Evolutionary conservation across 2,113 vertebrate species (phyloP).

Genomic region (Perccottus glenii): DNA sequence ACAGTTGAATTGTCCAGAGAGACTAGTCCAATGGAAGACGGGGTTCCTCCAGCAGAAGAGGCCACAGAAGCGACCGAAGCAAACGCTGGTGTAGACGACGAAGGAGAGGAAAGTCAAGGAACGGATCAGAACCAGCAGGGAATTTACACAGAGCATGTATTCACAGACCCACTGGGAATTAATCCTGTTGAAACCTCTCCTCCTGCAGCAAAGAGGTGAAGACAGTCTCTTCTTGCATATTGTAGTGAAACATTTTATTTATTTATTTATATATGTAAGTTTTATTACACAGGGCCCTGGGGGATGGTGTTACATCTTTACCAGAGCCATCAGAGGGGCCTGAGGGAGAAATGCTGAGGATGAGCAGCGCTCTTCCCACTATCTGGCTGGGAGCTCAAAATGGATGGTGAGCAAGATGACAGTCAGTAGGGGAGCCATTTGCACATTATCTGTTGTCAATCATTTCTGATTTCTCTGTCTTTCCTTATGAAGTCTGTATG

Average conservation of each 20-base stretch:
- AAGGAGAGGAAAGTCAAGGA: slow-evolving; percentile 74
- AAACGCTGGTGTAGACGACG: slow-evolving; percentile 75
- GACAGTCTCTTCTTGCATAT: too few species aligned
- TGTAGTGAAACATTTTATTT: too few species aligned
- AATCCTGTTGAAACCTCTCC: slow-evolving; percentile 71
- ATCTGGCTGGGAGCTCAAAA: slow-evolving; percentile 99
- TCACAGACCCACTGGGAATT: slow-evolving; percentile 86
- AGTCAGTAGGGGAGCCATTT: slow-evolving; percentile 37
- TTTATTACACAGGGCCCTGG: slow-evolving; percentile 49
- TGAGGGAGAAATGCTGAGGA: slow-evolving; percentile 76
- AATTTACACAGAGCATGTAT: slow-evolving; percentile 94
- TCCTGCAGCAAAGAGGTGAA: slow-evolving; percentile 57
- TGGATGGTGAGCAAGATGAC: slow-evolving; percentile 84
- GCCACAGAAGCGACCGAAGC: slow-evolving; percentile 94
- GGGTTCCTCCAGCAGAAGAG: slow-evolving; percentile 88
- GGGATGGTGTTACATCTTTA: slow-evolving; percentile 42
- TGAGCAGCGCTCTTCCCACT: slow-evolving; percentile 88
- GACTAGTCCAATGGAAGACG: slow-evolving; percentile 80
- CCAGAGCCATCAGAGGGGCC: slow-evolving; percentile 77
- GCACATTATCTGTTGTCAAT: background rate
- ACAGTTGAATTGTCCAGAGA: slow-evolving; percentile 68
- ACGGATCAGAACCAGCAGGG: slow-evolving; percentile 76
- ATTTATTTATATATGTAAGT: background rate
- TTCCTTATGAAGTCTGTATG: slow-evolving; percentile 85
- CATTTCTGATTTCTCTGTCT: background rate